Evolutionary conservation across 1,140 invertebrate species (phyloP).

Genomic region (Penaeus chinensis): DNA sequence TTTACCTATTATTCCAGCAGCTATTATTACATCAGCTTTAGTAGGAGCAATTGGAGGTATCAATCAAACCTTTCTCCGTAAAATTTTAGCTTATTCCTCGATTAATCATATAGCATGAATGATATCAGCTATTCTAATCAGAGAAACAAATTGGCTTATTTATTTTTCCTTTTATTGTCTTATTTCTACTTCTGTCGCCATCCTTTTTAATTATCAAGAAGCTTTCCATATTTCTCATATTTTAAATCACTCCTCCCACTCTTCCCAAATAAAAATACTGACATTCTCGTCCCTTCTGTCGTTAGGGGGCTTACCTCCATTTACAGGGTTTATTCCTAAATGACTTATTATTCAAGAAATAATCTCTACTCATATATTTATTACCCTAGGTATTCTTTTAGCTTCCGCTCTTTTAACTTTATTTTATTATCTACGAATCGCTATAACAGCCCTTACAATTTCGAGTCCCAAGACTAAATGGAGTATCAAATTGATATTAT

Average conservation of each 20-base stretch:
- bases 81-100: background rate
- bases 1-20: background rate
- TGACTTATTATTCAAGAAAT: conserved; percentile 21
- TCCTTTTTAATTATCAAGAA: background rate
- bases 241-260: background rate
- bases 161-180: background rate
- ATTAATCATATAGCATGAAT: background rate
- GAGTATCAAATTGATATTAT: conserved; percentile 74
- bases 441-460: background rate
- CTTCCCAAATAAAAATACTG: background rate
- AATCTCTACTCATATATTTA: background rate
- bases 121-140: background rate
- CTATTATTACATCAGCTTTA: background rate
- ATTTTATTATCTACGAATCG: too few species aligned
- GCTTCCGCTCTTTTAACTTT: background rate
- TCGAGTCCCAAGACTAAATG: background rate
- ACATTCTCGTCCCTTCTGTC: background rate
- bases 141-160: background rate
- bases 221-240: background rate
- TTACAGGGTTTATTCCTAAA: conserved; percentile 23
- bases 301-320: conserved; percentile 6
- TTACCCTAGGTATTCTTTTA: background rate
- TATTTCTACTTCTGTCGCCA: background rate
- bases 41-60: background rate
- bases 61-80: background rate